Base-by-base conservation (phyloP, 1,140 invertebrate genomes). In the Lordiphosa collinella region DNA sequence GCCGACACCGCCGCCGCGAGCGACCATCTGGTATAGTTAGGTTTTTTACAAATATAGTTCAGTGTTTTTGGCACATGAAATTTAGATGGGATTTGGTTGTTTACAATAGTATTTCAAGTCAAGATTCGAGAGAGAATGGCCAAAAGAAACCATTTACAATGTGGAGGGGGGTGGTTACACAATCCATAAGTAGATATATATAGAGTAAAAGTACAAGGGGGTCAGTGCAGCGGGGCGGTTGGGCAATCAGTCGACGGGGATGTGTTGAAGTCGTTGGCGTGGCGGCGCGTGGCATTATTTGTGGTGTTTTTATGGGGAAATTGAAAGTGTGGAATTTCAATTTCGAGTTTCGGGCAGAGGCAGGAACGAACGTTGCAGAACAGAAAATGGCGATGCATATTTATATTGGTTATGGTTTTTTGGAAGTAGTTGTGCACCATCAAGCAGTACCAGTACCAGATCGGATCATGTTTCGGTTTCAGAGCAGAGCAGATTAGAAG, bases 1-100 rank as follows among this genome's bases (percentile, higher is more conserved):
- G 86, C 87, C 88, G 66, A 60, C 78, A 84, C 87, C 87, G 71
- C 74, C 76, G 29, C 76, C 74, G 67, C 87, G 88, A 89, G 85
- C 88, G 86, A 86, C 86, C 87, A 88, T 86, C 85, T 88, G 18
- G 18, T 80, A 66, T 80, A 66, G 56, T 53, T 12, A n/a, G n/a
- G n/a, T 61, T 37, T 57, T 25, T 31, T 35, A 52, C 44, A 63
- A 18, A 18, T n/a, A n/a, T 49, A 22, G 5, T 49, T 36, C 12
- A 18, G 25, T 35, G 11, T 16, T 2, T 16, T 16, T 16, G 14
- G 14, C 14, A 16, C 3, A 16, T 16, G 3, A 16, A 16, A 16
- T 16, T 16, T 16, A 16, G 14, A 16, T 16, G 14, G 14, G 14
- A 16, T 16, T 16, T 16, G 1, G 14, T 16, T 16, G 14, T 16